Percentiles rank a stretch among this genome's conserved stretches.
phyloP scores from a whole-genome alignment of 2,888 invertebrate genomes.

The Oxyscelio sp. region DNA sequence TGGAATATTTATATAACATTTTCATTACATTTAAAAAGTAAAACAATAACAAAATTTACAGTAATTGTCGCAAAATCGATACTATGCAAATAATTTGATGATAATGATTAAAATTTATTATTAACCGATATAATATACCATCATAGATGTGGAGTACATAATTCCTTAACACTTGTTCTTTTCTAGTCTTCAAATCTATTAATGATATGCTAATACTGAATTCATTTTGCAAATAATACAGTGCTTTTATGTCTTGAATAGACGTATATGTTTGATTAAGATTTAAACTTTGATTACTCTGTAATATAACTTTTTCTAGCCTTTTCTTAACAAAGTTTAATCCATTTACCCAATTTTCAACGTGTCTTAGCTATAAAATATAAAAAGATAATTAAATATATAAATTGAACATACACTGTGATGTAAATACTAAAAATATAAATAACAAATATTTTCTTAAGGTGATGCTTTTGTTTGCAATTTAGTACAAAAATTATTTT shows the following conservation, averaged over 20 bases:
- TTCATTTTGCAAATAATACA: constrained; percentile 79
- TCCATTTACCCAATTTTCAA: constrained; percentile 79
- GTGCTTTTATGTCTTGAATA: constrained; percentile 76
- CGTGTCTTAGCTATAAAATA: constrained; percentile 68
- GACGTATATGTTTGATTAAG: constrained; percentile 59
- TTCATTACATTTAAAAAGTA: too few species aligned
- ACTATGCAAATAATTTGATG: too few species aligned
- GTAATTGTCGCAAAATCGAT: too few species aligned
- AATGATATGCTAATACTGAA: constrained; percentile 77
- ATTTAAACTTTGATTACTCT: constrained; percentile 30
- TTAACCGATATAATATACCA: constrained; percentile 76
- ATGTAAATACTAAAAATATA: too few species aligned
- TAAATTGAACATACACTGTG: too few species aligned
- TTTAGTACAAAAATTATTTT: too few species aligned
- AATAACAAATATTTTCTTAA: too few species aligned
- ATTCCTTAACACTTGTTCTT: constrained; percentile 74
- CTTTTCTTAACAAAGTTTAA: constrained; percentile 78
- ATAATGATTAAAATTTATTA: too few species aligned
- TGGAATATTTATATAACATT: too few species aligned
- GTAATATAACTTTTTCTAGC: constrained; percentile 72
- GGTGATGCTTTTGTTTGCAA: too few species aligned
- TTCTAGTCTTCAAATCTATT: constrained; percentile 76
- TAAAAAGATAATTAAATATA: constrained; percentile 1
- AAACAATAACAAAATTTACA: too few species aligned
- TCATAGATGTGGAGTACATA: constrained; percentile 71